These are phyloP conservation scores for Orthosia incerta DNA, from an alignment of 2,888 invertebrate species.

Conservation along the genomic window DNA sequence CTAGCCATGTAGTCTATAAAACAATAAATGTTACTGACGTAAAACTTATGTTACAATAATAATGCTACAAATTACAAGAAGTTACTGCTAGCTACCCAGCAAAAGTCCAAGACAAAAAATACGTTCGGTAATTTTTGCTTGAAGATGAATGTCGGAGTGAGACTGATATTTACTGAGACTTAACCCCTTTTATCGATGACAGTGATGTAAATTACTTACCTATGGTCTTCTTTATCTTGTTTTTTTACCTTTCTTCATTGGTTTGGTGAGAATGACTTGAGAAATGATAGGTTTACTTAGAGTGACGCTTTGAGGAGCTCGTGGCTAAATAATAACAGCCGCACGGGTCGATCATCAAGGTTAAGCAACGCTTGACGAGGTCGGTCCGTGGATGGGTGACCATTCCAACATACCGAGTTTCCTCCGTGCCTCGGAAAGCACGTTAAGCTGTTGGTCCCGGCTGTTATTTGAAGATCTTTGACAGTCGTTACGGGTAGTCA, in stretches of 20 bases:
- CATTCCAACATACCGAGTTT: too few relatives aligned
- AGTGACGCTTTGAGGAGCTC: background rate
- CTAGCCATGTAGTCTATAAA: conserved; percentile 30
- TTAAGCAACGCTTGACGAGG: too few relatives aligned
- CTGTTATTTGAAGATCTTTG: too few relatives aligned
- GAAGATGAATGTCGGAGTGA: conserved; percentile 52
- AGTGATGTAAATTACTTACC: conserved; percentile 63
- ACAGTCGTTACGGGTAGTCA: too few relatives aligned
- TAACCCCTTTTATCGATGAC: conserved; percentile 62
- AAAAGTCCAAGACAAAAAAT: conserved; percentile 58
- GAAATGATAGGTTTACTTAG: conserved; percentile 1
- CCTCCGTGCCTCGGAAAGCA: too few relatives aligned
- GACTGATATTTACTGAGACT: conserved; percentile 54
- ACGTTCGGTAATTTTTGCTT: conserved; percentile 39
- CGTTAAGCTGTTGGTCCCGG: too few relatives aligned
- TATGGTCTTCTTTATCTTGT: conserved; percentile 55
- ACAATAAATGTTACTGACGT: conserved; percentile 41
- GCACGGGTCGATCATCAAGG: too few relatives aligned
- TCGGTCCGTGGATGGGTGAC: too few relatives aligned
- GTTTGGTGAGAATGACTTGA: conserved; percentile 27
- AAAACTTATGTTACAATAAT: conserved; percentile 54
- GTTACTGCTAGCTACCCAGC: conserved; percentile 56
- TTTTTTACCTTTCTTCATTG: conserved; percentile 56
- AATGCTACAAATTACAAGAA: conserved; percentile 65
- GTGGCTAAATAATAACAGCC: too few relatives aligned